Conservation (phyloP, 2,888 invertebrate genomes). For the Diabrotica balteata region DNA sequence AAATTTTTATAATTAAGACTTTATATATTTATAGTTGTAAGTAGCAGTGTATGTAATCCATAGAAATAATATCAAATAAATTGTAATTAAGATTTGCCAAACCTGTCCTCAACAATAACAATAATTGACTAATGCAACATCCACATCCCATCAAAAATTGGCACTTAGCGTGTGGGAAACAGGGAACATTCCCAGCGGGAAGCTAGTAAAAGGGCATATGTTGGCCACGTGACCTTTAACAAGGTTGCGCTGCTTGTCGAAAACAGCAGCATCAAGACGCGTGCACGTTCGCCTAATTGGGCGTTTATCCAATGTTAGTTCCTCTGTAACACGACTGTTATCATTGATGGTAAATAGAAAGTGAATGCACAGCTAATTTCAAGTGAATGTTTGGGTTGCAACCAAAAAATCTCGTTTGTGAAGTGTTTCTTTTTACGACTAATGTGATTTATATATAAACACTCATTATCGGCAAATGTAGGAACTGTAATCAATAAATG, state of each 20-base stretch:
- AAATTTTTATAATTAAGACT: no score
- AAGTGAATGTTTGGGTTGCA: slow-evolving; percentile 13
- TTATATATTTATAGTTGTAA: no score
- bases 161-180: slow-evolving; percentile 57
- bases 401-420: not conserved
- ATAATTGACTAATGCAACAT: slow-evolving; percentile 6
- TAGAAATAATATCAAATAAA: no score
- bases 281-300: slow-evolving; percentile 46
- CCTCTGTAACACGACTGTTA: slow-evolving; percentile 29
- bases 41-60: no score
- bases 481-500: no score
- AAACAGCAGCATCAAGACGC: slow-evolving; percentile 46
- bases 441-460: no score
- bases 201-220: slow-evolving; percentile 45
- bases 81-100: no score
- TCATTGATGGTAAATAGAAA: slow-evolving; percentile 33
- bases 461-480: no score
- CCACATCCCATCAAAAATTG: slow-evolving; percentile 44
- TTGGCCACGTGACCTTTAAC: slow-evolving; percentile 49
- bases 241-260: slow-evolving; percentile 47
- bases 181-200: slow-evolving; percentile 53
- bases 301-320: slow-evolving; percentile 39
- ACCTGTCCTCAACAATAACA: not conserved
- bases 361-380: slow-evolving; percentile 39
- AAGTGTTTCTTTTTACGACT: not conserved